These are phyloP conservation scores for Neotoma lepida DNA, from an alignment of 2,113 vertebrate genomes.

Conservation along the genomic window DNA sequence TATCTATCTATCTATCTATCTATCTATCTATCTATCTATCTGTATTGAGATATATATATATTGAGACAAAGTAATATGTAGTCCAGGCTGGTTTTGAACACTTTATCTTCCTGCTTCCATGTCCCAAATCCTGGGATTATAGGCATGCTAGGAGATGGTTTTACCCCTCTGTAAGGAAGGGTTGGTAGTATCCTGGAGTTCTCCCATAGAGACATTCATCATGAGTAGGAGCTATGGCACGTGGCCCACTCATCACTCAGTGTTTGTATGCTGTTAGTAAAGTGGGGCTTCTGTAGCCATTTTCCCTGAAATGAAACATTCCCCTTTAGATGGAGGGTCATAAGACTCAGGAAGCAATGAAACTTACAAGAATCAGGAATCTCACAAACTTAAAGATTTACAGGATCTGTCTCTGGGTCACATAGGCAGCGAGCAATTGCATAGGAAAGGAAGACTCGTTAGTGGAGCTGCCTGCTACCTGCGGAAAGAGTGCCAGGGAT, in stretches of 20 bases:
- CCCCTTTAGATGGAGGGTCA: background rate
- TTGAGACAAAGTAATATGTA: background rate
- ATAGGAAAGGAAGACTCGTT: background rate
- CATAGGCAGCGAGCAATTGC: background rate
- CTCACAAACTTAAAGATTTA: background rate
- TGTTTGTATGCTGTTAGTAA: conserved; percentile 31
- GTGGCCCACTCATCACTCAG: background rate
- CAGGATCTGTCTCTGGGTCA: background rate
- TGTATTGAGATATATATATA: no score
- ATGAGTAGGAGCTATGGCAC: background rate
- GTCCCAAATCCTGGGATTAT: background rate
- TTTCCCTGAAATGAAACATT: background rate
- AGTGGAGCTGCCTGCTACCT: background rate
- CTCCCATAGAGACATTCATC: background rate
- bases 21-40: background rate
- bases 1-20: no score
- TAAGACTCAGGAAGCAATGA: background rate
- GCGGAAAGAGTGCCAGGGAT: background rate
- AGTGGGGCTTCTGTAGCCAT: background rate
- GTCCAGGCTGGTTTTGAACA: background rate
- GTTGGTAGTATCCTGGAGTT: background rate
- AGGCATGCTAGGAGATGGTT: background rate
- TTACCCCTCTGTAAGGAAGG: background rate
- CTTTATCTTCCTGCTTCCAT: background rate
- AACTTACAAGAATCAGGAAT: background rate